Base-by-base conservation (phyloP, 2,113 vertebrate genomes). In the Promerops cafer region DNA sequence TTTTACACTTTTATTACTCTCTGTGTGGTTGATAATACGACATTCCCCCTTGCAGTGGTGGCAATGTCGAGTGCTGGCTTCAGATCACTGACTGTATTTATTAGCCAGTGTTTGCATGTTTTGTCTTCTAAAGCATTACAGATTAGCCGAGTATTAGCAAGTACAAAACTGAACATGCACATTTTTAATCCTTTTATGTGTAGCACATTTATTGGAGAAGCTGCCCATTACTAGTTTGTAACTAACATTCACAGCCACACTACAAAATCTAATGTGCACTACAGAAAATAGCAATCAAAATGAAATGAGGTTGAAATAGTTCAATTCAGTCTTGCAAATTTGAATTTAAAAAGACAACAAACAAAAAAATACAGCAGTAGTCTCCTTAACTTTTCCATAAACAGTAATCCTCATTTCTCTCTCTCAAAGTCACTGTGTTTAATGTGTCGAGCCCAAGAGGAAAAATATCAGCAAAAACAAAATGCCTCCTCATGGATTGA, bases 221-320 rank as follows among this genome's bases (percentile, higher is more conserved):
- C 31, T 90, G 82, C 53, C 94, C 66, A 59, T 94, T 96, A 89
- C 76, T 68, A n/a, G 59, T 95, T 90, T 35, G 59, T 95, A 95
- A 71, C 47, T 82, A 85, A 95, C 26, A 87, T 81, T 89, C 59
- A 79, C 9, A 83, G 66, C 27, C 74, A 59, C 37, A 82, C 70
- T 44, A 42, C 5, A 12, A 52, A 89, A 59, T 70, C 71, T 92
- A 72, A 68, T 16, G 39, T 1, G 24, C 16, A 26, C 74, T 86
- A 82, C 37, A 50, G 31, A 76, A 95, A 94, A 75, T 49, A 54
- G 64, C 18, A 86, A 56, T 42, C 84, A 35, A 94, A 92, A 96
- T 77, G 26, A 80, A 96, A 92, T 45, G 2, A 76, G 61, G 47
- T 71, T 88, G 33, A 33, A 93, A 93, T 9, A 65, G 35, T 24